These are phyloP conservation scores for Atrichornis clamosus DNA, from an alignment of 2,113 vertebrate genomes.

Conservation along the genomic window DNA sequence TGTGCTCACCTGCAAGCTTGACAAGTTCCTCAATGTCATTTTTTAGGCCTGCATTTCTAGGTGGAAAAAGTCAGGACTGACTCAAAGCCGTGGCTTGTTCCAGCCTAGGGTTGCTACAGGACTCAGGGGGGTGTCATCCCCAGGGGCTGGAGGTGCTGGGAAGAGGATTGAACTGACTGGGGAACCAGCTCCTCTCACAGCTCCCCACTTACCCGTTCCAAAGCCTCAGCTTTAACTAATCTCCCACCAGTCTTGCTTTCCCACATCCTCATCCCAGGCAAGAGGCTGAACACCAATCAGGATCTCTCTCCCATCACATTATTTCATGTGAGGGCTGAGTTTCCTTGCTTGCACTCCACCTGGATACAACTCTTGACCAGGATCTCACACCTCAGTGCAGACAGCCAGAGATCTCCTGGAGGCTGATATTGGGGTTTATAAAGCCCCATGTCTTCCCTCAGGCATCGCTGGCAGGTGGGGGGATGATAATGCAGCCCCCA, in stretches of 20 bases:
- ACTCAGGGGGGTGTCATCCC: accelerated
- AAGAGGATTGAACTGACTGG: neutral
- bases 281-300: neutral
- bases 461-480: neutral
- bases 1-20: neutral
- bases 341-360: neutral
- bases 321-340: neutral
- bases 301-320: neutral
- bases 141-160: neutral
- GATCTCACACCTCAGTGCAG: neutral
- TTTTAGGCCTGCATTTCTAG: neutral
- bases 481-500: slow-evolving; percentile 50
- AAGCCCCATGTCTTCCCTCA: neutral
- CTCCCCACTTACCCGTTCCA: neutral
- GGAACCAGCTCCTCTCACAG: neutral
- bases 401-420: neutral
- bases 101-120: neutral
- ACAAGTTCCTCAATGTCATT: accelerated
- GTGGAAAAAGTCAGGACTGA: neutral
- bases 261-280: neutral
- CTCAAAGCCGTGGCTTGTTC: neutral
- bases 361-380: neutral
- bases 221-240: neutral
- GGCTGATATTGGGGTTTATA: neutral
- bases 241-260: neutral